Percentiles rank a stretch among this genome's conserved stretches.
Conservation (phyloP, 2,797 vertebrate genomes). For the Gambusia yucatana region DNA sequence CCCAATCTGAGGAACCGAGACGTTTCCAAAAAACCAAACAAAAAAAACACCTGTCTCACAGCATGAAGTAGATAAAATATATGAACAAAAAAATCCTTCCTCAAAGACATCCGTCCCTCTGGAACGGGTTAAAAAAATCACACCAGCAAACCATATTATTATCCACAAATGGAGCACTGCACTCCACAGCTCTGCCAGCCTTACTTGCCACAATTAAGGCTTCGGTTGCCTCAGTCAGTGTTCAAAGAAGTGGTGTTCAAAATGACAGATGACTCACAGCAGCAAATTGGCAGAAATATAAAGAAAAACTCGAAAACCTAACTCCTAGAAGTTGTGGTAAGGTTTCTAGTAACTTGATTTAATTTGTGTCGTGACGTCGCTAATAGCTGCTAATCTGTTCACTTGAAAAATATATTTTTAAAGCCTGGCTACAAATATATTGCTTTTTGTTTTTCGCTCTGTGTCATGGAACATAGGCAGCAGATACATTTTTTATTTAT, state of each 20-base stretch:
- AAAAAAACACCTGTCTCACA: not conserved
- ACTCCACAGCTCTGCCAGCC: not conserved
- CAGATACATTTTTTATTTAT: not conserved
- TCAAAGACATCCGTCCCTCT: not conserved
- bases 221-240: slow-evolving; percentile 11
- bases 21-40: not conserved
- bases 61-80: not conserved
- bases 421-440: slow-evolving; percentile 35
- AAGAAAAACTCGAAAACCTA: not conserved
- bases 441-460: slow-evolving; percentile 20
- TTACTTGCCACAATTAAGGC: slow-evolving; percentile 20
- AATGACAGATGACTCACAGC: not conserved
- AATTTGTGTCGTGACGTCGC: slow-evolving; percentile 33
- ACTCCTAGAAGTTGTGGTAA: not conserved
- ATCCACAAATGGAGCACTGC: not conserved
- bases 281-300: not conserved
- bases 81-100: not conserved
- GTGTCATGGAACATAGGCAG: not conserved
- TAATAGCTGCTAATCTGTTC: slow-evolving; percentile 24
- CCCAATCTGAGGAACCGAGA: not conserved
- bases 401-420: slow-evolving; percentile 33
- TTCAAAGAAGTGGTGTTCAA: not conserved
- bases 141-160: not conserved
- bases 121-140: not conserved
- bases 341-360: slow-evolving; percentile 30